Percentiles rank a stretch among this genome's conserved stretches.
Conservation (phyloP, 2,113 vertebrate species). For the Percina caprodes region DNA sequence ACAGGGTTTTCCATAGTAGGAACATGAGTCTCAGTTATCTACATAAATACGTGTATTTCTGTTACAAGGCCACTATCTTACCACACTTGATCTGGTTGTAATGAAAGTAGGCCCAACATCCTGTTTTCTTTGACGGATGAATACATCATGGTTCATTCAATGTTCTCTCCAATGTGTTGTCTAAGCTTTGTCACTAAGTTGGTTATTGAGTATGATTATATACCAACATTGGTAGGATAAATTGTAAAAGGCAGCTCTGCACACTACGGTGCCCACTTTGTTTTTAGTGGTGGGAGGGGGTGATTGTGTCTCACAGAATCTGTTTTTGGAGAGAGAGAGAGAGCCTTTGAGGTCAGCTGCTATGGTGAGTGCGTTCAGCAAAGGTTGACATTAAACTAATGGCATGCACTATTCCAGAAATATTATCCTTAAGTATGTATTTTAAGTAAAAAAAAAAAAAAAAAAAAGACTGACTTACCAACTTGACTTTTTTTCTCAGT, state of each 20-base stretch:
- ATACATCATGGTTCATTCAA: too few species aligned
- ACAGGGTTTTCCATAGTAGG: too few species aligned
- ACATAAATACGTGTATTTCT: too few species aligned
- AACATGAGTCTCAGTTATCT: too few species aligned
- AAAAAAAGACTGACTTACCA: too few species aligned
- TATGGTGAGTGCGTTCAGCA: background rate
- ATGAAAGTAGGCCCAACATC: background rate
- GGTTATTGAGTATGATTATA: background rate
- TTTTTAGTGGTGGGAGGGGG: too few species aligned
- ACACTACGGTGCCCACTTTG: too few species aligned
- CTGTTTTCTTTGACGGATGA: background rate
- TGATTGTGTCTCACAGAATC: background rate
- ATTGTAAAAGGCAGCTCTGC: background rate
- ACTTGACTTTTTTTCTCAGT: too few species aligned
- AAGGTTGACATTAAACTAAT: background rate
- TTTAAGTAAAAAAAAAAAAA: background rate
- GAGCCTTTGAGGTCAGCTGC: constrained; percentile 19
- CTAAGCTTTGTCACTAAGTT: background rate
- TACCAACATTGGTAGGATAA: background rate
- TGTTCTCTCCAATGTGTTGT: background rate
- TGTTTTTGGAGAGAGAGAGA: constrained; percentile 26
- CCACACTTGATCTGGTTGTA: background rate
- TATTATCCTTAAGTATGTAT: background rate
- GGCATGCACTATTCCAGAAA: background rate
- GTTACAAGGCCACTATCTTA: too few species aligned